Percentiles rank a stretch among this genome's conserved stretches.
phyloP scores from a whole-genome alignment of 1,140 invertebrate genomes.

The Hycleus cichorii region DNA sequence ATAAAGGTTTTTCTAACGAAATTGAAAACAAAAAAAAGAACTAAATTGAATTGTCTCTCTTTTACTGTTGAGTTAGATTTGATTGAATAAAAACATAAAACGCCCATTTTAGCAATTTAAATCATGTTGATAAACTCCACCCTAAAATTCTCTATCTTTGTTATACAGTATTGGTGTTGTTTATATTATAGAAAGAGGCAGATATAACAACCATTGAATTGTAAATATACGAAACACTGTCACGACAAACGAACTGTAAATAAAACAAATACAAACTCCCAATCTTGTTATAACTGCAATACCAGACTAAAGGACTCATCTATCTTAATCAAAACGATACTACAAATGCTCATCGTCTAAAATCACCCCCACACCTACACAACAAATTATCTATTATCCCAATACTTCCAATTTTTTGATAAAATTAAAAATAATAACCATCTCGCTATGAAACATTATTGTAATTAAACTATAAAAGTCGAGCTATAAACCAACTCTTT shows the following conservation, averaged over 20 bases:
- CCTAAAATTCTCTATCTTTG: constrained; percentile 21
- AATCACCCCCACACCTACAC: too few species aligned
- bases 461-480: too few species aligned
- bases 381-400: too few species aligned
- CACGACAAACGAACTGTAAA: constrained; percentile 17
- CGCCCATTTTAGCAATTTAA: constrained; percentile 43
- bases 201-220: constrained; percentile 4
- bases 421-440: too few species aligned
- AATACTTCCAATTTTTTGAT: too few species aligned
- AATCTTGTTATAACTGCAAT: constrained; percentile 16
- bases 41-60: constrained; percentile 28
- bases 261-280: constrained; percentile 19
- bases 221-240: constrained; percentile 7
- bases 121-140: constrained; percentile 33
- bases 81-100: constrained; percentile 41
- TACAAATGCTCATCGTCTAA: too few species aligned
- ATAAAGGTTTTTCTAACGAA: constrained; percentile 30
- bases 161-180: neutral
- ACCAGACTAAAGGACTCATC: constrained; percentile 10
- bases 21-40: constrained; percentile 27
- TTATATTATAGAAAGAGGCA: constrained; percentile 4
- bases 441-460: too few species aligned
- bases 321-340: constrained; percentile 9
- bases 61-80: constrained; percentile 30
- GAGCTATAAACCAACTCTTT: too few species aligned